Base-by-base conservation (phyloP, 2,888 invertebrate genomes). In the Carterocephalus palaemon region DNA sequence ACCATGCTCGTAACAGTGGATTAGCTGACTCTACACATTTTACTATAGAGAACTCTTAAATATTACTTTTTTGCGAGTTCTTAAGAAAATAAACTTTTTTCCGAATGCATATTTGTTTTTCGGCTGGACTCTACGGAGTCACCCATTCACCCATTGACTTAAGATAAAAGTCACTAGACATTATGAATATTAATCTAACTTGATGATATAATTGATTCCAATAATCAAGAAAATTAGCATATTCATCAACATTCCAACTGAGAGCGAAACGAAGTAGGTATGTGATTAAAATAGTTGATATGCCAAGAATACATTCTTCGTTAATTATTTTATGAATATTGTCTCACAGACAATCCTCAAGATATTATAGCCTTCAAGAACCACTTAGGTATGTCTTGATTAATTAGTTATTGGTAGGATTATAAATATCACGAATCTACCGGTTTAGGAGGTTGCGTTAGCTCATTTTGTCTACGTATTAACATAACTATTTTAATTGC, bases 401-500 rank as follows among this genome's bases (percentile, higher is more conserved):
- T 70, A 76, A 77, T 78, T 74, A 75, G 76, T 75, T 74, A 77
- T 64, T 53, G 49, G 55, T 57, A 54, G 56, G 51, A 56, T 52
- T 59, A 66, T 67, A 64, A 67, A 69, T 57, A 66, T 60, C 70
- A 59, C 57, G 70, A 67, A n/a, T 24, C 2, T 55, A 77, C 80
- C 70, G 75, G 78, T 77, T 63, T 55, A 69, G 57, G 50, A 57
- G n/a, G n/a, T 60, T 56, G 65, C 45, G 62, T 54, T 59, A 57
- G 59, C 56, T 55, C 53, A 56, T 57, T 64, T 61, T 56, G 57
- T 56, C 52, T 49, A 42, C 20, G 42, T 50, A 82, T 82, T 80
- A 80, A 71, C 83, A 81, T 82, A 79, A 80, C 71, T 64, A 80
- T 77, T 77, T 82, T 82, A 82, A 82, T 82, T 79, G 78, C 73